Conservation (phyloP, 2,113 vertebrate genomes). For the Motacilla alba region DNA sequence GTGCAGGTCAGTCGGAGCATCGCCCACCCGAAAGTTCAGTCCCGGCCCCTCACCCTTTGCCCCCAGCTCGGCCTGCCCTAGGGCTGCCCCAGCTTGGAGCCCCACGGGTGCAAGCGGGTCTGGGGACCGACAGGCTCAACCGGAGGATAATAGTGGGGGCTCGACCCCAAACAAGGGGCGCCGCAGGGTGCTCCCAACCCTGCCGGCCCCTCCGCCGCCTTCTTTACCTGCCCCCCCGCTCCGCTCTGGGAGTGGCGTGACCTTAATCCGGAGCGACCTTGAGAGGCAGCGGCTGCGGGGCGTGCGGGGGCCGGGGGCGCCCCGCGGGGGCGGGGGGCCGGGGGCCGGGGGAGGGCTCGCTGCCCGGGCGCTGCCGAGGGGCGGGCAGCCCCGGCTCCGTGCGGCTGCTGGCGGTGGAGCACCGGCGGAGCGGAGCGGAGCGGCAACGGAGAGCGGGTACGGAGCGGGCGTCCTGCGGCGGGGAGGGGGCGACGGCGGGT, state of each 20-base stretch:
- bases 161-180: neutral
- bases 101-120: fast-evolving
- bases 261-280: conserved; percentile 48
- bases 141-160: neutral
- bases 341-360: neutral
- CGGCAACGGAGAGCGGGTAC: neutral
- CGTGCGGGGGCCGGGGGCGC: neutral
- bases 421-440: neutral
- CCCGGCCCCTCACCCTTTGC: neutral
- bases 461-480: neutral
- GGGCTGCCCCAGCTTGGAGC: neutral
- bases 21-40: neutral
- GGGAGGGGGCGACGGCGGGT: neutral
- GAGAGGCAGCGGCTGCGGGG: neutral
- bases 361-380: neutral
- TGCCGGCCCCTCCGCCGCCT: neutral
- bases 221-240: neutral
- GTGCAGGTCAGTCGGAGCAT: neutral
- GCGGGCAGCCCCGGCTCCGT: neutral
- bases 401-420: neutral
- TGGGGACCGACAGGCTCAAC: neutral
- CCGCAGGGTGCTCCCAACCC: neutral
- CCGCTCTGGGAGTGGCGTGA: neutral
- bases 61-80: no score
- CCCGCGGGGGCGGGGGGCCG: neutral